Evolutionary conservation across 2,888 invertebrate genomes (phyloP), one percentile per base, ranked within the genome.

Genomic region (Crematogaster levior): DNA sequence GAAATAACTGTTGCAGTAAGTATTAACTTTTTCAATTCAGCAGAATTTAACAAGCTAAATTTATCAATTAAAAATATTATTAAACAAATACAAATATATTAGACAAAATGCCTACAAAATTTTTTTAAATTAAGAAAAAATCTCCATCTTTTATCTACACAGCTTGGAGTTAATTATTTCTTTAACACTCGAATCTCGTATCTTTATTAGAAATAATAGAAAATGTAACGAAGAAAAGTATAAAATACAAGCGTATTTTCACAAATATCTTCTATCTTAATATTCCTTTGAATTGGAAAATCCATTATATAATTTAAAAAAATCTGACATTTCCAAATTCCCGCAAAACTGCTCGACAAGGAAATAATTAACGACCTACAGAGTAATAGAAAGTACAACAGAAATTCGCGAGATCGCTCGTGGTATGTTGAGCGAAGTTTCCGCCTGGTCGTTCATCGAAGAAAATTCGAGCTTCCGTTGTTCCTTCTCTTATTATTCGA

Each of bases 391-490:
- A 3, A 21, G 15, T 75, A 56, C 15, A 18, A 53, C 3, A 34
- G 43, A 77, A 56, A 56, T 68, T 43, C 18, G 75, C 56, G 48
- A 58, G 48, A 80, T 72, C 63, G 68, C 40, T 34, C 18, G 60
- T n/a, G 30, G 9, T 27, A 53, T 43, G 37, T 56, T 66, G 10
- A 43, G 34, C 24, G 30, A 85, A 70, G 73, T 74, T 80, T 74
- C 46, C 37, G 58, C 73, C 60, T 66, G 70, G 40, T 65, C 72
- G 43, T 74, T 43, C 24, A 53, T 73, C 53, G 34, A 40, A 53
- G 63, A 72, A 80, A 86, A 85, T 80, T 70, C 73, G 10, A 37
- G 60, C 77, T 75, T 74, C 58, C 79, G 43, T 6, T n/a, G 0
- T 48, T 27, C 53, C 30, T 63, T 48, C 34, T 43, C 10, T 60